Evolutionary conservation across 2,888 invertebrate species (phyloP).

Genomic region (Didymodactylos carnosus): DNA sequence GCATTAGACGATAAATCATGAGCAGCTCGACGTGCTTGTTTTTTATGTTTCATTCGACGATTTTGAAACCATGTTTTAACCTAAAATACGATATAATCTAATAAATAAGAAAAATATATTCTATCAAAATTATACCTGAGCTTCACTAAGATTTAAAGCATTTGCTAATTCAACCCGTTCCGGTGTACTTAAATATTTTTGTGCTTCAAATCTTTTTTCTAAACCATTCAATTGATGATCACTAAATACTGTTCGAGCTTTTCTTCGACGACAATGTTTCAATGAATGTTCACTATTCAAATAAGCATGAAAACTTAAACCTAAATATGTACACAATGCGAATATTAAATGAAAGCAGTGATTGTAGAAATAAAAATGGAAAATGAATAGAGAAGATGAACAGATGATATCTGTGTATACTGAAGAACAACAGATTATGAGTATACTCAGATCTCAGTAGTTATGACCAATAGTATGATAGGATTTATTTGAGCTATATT

Average conservation of each 20-base stretch:
- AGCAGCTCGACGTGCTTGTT: constrained; percentile 15
- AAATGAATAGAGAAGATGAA: too few relatives aligned
- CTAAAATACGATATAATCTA: constrained; percentile 37
- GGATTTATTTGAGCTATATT: too few relatives aligned
- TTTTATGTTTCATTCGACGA: constrained; percentile 53
- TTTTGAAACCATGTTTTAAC: constrained; percentile 98
- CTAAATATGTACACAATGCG: too few relatives aligned
- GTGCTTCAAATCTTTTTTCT: constrained; percentile 80
- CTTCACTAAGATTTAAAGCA: constrained; percentile 75
- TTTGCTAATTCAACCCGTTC: constrained; percentile 82
- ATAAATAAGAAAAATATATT: neutral
- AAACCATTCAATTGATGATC: constrained; percentile 53
- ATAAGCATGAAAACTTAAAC: neutral
- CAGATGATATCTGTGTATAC: too few relatives aligned
- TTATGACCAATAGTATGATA: too few relatives aligned
- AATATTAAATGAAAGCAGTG: too few relatives aligned
- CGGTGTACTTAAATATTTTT: constrained; percentile 80
- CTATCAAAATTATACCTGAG: constrained; percentile 39
- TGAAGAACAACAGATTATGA: too few relatives aligned
- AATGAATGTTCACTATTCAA: constrained; percentile 6
- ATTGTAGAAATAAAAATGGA: too few relatives aligned
- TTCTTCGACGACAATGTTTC: constrained; percentile 48
- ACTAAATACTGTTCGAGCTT: constrained; percentile 71
- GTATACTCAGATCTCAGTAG: too few relatives aligned
- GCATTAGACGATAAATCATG: neutral